phyloP scores from a whole-genome alignment of 2,113 vertebrate genomes.

The Rattus rattus region DNA sequence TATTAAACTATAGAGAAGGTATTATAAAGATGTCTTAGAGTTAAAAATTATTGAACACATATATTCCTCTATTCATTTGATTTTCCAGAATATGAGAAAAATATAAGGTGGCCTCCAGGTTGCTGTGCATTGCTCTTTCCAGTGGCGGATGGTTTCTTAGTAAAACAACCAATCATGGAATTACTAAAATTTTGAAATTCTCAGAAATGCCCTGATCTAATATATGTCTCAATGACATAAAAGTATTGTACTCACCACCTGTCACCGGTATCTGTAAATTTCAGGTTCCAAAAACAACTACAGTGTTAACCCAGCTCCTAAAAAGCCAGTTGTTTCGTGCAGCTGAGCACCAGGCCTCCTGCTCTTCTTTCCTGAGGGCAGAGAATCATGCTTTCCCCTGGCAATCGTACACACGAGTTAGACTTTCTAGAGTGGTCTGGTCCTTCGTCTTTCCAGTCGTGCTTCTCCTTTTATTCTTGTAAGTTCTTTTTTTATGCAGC shows the following conservation, averaged over 20 bases:
- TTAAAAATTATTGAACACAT: not conserved
- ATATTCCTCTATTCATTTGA: not conserved
- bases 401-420: not conserved
- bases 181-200: not conserved
- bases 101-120: not conserved
- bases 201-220: not conserved
- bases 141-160: not conserved
- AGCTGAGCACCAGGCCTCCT: not conserved
- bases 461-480: not conserved
- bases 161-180: not conserved
- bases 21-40: constrained; percentile 42
- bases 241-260: not conserved
- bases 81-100: not conserved
- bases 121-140: not conserved
- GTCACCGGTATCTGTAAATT: not conserved
- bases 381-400: not conserved
- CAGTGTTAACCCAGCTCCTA: not conserved
- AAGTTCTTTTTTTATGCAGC: not conserved
- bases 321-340: rapidly evolving
- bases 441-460: not conserved
- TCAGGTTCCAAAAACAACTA: not conserved
- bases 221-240: not conserved
- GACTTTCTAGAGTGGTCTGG: not conserved
- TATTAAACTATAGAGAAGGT: not conserved
- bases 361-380: not conserved